Percentiles rank a stretch among this genome's conserved stretches.
These are phyloP conservation scores for Rhagologus leucostigma DNA, from an alignment of 2,113 vertebrate genomes.

Conservation along the genomic window DNA sequence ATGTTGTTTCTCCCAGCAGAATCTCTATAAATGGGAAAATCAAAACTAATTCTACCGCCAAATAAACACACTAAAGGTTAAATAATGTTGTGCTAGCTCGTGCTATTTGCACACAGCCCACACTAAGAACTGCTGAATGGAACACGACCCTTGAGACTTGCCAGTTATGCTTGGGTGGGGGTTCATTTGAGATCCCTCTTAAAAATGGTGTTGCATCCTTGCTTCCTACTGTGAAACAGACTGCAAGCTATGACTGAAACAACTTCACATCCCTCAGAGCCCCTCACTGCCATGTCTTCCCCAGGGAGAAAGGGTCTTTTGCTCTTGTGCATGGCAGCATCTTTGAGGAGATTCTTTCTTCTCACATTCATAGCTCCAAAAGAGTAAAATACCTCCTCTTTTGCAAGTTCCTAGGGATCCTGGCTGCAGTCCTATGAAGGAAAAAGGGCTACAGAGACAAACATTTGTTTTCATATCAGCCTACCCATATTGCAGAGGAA, in stretches of 20 bases:
- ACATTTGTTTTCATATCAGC: neutral
- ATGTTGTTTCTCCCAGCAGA: slow-evolving; percentile 51
- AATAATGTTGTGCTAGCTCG: slow-evolving; percentile 37
- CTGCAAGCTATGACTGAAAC: neutral
- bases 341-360: neutral
- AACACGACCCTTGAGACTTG: neutral
- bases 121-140: neutral
- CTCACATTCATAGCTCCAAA: neutral
- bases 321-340: accelerated
- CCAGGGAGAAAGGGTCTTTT: neutral
- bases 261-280: neutral
- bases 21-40: slow-evolving; percentile 49
- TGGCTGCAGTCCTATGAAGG: neutral
- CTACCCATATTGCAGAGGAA: neutral
- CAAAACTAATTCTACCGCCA: slow-evolving; percentile 11
- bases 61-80: slow-evolving; percentile 46
- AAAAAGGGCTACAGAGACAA: neutral
- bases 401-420: neutral
- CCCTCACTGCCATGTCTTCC: neutral
- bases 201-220: neutral
- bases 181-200: neutral
- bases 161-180: neutral
- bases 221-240: neutral
- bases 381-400: neutral
- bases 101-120: neutral